Evolutionary conservation across 2,797 vertebrate species (phyloP).

Genomic region (Pelodytes ibericus): DNA sequence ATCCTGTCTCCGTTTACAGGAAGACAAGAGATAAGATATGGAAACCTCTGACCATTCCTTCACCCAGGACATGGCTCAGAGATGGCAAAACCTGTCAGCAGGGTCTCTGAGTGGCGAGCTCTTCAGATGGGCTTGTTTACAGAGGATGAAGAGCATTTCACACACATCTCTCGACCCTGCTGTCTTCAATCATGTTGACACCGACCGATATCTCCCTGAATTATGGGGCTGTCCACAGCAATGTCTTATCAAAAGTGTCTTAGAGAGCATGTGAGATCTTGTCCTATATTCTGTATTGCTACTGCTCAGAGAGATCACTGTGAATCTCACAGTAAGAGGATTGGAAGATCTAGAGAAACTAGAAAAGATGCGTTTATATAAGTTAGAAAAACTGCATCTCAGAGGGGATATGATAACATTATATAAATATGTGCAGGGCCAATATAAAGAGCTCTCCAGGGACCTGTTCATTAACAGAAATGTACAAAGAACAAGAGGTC

Average conservation of each 20-base stretch:
- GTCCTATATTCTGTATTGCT: conserved; percentile 14
- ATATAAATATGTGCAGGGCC: no score
- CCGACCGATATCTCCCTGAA: conserved; percentile 67
- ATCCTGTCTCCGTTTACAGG: conserved; percentile 33
- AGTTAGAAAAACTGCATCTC: no score
- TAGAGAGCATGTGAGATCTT: conserved; percentile 10
- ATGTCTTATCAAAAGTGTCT: conserved; percentile 67
- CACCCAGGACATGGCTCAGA: conserved; percentile 29
- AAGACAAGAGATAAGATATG: conserved; percentile 52
- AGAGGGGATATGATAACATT: no score
- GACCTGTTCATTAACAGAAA: no score
- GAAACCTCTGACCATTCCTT: conserved; percentile 28
- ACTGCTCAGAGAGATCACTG: no score
- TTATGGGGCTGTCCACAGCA: conserved; percentile 71
- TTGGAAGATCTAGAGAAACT: no score
- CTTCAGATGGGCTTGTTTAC: conserved; percentile 39
- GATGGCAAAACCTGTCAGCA: conserved; percentile 55
- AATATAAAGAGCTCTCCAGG: no score
- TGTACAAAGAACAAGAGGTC: no score
- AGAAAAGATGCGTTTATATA: no score
- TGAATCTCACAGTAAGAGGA: no score
- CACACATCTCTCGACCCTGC: conserved; percentile 44
- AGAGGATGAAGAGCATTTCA: conserved; percentile 24
- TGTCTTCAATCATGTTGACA: conserved; percentile 61
- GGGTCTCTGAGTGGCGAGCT: conserved; percentile 19